Base-by-base conservation (phyloP, 2,888 invertebrate species). In the Lithophane ornitopus region DNA sequence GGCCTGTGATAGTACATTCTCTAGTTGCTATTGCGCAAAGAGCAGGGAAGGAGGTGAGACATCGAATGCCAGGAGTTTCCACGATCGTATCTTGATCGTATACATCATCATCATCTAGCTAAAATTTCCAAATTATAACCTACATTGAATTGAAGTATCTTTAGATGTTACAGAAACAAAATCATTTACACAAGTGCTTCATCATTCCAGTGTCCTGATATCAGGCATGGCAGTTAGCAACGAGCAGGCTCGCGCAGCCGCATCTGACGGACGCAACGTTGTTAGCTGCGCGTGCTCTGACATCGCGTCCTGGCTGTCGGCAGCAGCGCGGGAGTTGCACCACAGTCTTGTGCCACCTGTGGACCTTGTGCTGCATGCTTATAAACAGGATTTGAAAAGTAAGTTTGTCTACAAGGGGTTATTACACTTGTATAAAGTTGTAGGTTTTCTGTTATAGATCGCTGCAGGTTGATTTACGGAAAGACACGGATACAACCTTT, bases 201-300 rank as follows among this genome's bases (percentile, higher is more conserved):
- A 16, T 26, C 0, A 56, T 89, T 89, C 1, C 92, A 96, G 96
- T 82, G 90, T 90, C 26, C 87, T 96, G 1, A 92, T 96, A 86
- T 90, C 93, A 1, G 95, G 95, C n/a, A 96, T 96, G 96, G 93
- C 92, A 11, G 89, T 96, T 1, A 95, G 94, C 87, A 96, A 95
- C 78, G 96, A 96, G 81, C 95, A 96, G 77, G 95, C 96, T 0
- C 91, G 92, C 4, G 59, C 87, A 16, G 95, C 96, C 0, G 93
- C 94, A 0, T 76, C 86, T 0, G 91, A 93, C 11, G 93, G 94
- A 46, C 90, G 93, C 1, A 94, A 94, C 69, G 92, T 95, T 0
- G 86, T 96, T 0, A 94, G 93, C 66, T 96, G 95, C 82, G 95
- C 94, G 0, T 95, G 96, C 88, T 91, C 94, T 0, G 96, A 96